phyloP scores from a whole-genome alignment of 2,888 invertebrate genomes.

The Empis stercorea region DNA sequence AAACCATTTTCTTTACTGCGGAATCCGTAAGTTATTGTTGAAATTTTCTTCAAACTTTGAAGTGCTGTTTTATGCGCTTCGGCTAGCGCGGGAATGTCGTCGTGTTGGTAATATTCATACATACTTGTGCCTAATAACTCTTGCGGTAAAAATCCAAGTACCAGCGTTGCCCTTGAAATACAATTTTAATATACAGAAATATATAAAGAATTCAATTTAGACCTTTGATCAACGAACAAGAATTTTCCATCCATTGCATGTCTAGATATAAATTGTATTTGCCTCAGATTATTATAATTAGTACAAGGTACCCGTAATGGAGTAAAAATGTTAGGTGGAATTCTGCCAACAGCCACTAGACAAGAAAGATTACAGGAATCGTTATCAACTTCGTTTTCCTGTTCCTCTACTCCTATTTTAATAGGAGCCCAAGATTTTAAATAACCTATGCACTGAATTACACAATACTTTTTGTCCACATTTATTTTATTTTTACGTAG shows the following conservation, averaged over 20 bases:
- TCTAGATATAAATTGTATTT: constrained; percentile 67
- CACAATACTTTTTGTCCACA: constrained; percentile 70
- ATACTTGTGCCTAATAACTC: constrained; percentile 84
- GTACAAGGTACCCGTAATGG: constrained; percentile 38
- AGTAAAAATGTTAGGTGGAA: constrained; percentile 46
- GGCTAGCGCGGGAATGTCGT: constrained; percentile 65
- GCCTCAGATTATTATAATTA: constrained; percentile 41
- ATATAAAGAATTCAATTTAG: neutral
- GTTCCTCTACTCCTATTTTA: constrained; percentile 57
- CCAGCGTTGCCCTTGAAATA: constrained; percentile 61
- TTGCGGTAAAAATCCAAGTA: constrained; percentile 83
- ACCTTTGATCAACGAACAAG: constrained; percentile 86
- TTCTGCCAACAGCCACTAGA: constrained; percentile 74
- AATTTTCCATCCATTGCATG: constrained; percentile 87
- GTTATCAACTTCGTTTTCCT: constrained; percentile 46
- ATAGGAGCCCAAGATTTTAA: constrained; percentile 82
- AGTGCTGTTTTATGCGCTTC: constrained; percentile 72
- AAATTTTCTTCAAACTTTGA: constrained; percentile 46
- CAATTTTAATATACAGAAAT: neutral
- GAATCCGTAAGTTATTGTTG: constrained; percentile 65
- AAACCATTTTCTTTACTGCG: constrained; percentile 65
- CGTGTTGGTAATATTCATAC: constrained; percentile 81
- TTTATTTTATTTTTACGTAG: constrained; percentile 48
- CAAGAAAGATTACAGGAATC: constrained; percentile 61
- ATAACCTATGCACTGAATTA: constrained; percentile 87